A percentile compares a stretch with the other conserved stretches of the same genome.
Conservation (phyloP, 2,888 invertebrate species). For the Rhodophaea formosa region DNA sequence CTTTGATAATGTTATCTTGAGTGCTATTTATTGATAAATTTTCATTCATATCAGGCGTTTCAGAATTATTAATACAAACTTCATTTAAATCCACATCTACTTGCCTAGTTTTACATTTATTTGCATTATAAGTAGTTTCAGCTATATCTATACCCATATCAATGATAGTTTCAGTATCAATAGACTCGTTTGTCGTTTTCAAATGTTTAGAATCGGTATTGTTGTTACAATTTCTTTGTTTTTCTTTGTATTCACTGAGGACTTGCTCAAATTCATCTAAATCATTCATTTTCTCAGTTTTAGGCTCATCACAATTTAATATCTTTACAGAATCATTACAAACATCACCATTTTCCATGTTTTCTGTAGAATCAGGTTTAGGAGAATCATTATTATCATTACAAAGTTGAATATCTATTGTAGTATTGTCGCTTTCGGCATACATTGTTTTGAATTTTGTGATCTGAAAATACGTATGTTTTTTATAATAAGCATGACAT, state of each 20-base stretch:
- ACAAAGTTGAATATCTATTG: neutral
- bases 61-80: neutral
- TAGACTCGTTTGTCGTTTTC: neutral
- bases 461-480: too few relatives aligned
- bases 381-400: neutral
- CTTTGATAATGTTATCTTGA: neutral
- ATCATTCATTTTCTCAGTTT: constrained; percentile 10
- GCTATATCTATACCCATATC: neutral
- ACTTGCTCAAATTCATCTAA: constrained; percentile 24
- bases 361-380: neutral
- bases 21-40: neutral
- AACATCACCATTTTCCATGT: neutral
- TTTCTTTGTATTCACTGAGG: constrained; percentile 2
- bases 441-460: too few relatives aligned
- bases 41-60: neutral
- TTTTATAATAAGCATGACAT: too few relatives aligned
- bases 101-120: neutral
- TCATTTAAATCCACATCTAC: constrained; percentile 10
- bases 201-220: neutral
- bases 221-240: neutral
- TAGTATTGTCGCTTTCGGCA: neutral
- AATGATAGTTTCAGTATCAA: neutral
- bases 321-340: neutral
- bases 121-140: neutral
- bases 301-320: neutral